Base-by-base conservation (phyloP, 37 sponge, comb jelly and placozoan species). In the Oscarella lobularis region DNA sequence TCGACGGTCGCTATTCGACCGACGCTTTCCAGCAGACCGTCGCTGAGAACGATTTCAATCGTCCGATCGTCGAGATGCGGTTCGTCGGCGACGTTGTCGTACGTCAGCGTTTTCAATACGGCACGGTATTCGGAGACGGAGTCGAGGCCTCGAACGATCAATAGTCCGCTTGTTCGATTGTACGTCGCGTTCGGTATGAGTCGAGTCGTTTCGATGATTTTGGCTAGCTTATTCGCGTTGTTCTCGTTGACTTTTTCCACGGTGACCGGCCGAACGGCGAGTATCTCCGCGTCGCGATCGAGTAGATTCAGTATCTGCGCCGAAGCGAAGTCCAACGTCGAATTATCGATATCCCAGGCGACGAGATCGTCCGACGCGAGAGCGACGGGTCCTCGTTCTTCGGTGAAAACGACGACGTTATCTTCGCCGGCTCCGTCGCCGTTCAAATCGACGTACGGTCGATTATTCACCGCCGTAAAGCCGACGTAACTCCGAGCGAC, bases 21-120 rank as follows among this genome's bases (percentile, higher is more conserved):
- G 0, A 76, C 36, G 40, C 94, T 93, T 68, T 70, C 14, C 39
- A 93, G 71, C 1, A 81, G 60, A 1, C 90, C 85, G 39, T 93
- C 94, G 65, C 76, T 84, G 0, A 84, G 80, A 27, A 75, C 80
- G 67, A 93, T 82, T 66, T 67, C 34, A 2, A 93, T n/a, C 20
- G 29, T 35, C 0, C 94, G 74, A 9, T 37, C 31, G 0, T 2
- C 33, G 3, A 37, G 5, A 20, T 35, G 38, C 33, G 84, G 79
- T 41, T 93, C 90, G 39, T 93, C 82, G 27, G 68, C 80, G 2
- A 76, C 20, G 66, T 93, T 93, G 68, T 84, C 67, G 80, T 93
- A 93, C 2, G 69, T 81, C 31, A 93, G 36, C 30, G 87, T 86
- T 32, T 36, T 35, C 31, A 93, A 73, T 1, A 93, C 80, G 2